Percentiles rank a stretch among this genome's conserved stretches.
Conservation (phyloP, 2,888 invertebrate genomes). For the Tethea ocularis region DNA sequence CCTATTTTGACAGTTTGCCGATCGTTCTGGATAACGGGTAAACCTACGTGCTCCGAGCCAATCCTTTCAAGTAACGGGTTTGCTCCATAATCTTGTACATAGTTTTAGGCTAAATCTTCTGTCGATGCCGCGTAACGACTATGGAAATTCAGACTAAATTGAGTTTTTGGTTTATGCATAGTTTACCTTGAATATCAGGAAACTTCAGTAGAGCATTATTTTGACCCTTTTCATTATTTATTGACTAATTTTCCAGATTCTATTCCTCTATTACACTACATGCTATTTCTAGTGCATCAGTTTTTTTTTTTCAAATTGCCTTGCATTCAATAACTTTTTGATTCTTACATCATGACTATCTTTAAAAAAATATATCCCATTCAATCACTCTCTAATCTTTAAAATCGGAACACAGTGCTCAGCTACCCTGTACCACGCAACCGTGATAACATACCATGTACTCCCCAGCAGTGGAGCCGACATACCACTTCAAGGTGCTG, state of each 20-base stretch:
- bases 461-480: slow-evolving; percentile 90
- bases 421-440: slow-evolving; percentile 29
- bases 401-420: slow-evolving; percentile 42
- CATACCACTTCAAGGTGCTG: slow-evolving; percentile 98
- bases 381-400: not conserved
- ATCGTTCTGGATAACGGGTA: slow-evolving; percentile 6
- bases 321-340: no score
- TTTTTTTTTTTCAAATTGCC: no score
- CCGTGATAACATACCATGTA: slow-evolving; percentile 38
- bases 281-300: no score
- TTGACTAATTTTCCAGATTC: no score
- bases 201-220: not conserved
- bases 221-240: no score
- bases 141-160: no score
- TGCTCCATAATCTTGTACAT: slow-evolving; percentile 1
- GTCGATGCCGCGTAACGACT: not conserved
- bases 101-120: not conserved
- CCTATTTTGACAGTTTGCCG: slow-evolving; percentile 18
- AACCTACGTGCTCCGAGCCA: not conserved
- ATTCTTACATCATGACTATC: no score
- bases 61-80: not conserved
- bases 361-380: no score
- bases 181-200: no score
- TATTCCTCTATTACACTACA: no score
- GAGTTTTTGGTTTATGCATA: not conserved